Percentiles rank a stretch among this genome's conserved stretches.
phyloP scores from a whole-genome alignment of 2,113 vertebrate species.

The Lipotes vexillifer region DNA sequence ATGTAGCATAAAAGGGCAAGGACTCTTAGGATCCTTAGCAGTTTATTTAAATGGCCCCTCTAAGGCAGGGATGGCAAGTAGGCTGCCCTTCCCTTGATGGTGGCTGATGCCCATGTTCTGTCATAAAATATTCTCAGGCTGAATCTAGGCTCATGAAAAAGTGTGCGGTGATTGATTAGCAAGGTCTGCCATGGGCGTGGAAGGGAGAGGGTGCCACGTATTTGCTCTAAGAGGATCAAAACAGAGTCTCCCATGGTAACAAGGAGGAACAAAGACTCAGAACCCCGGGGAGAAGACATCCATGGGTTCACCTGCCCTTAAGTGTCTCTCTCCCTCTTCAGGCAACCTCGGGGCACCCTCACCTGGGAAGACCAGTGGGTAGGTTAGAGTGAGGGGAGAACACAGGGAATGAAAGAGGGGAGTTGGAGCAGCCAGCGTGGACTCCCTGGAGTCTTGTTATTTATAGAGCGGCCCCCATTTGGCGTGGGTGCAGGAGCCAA shows the following conservation, averaged over 20 bases:
- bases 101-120: not conserved
- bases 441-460: not conserved
- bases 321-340: not conserved
- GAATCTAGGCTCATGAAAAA: not conserved
- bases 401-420: accelerated
- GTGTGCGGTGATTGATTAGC: not conserved
- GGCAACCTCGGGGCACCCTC: not conserved
- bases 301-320: accelerated
- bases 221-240: not conserved
- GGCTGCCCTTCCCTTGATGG: not conserved
- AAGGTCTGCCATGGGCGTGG: not conserved
- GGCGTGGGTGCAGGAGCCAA: not conserved
- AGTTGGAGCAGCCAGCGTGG: accelerated
- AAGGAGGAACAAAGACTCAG: not conserved
- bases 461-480: accelerated
- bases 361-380: not conserved
- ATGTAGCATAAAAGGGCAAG: not conserved
- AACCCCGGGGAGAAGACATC: not conserved
- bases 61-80: not conserved
- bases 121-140: not conserved
- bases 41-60: not conserved
- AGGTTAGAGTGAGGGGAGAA: not conserved
- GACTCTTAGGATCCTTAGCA: not conserved
- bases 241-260: not conserved
- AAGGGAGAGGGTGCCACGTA: accelerated